Evolutionary conservation across 2,888 invertebrate species (phyloP).

Genomic region (Bruchidius siliquastri): DNA sequence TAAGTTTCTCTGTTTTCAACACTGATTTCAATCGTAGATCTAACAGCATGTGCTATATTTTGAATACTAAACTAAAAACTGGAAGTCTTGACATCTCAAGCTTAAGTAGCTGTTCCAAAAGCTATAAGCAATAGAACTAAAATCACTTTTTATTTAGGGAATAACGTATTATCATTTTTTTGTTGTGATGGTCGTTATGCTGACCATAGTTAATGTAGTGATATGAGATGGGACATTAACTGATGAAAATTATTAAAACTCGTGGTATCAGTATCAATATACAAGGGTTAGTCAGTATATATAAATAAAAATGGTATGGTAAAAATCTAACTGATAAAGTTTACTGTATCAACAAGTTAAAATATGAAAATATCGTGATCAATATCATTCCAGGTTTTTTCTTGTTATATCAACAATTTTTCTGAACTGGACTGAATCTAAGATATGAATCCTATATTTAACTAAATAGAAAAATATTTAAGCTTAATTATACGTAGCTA

Average conservation of each 20-base stretch:
- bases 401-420: too few species aligned
- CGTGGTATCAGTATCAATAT: too few species aligned
- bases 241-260: background rate
- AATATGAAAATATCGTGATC: too few species aligned
- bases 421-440: too few species aligned
- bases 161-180: background rate
- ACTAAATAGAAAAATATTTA: too few species aligned
- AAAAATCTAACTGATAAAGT: too few species aligned
- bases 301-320: background rate
- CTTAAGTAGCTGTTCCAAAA: background rate
- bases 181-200: background rate
- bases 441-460: too few species aligned
- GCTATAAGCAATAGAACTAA: background rate
- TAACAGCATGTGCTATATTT: background rate
- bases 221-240: background rate
- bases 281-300: background rate
- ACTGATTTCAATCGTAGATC: background rate
- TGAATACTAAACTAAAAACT: background rate
- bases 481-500: too few species aligned
- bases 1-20: background rate
- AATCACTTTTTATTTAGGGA: background rate
- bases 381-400: too few species aligned
- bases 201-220: background rate
- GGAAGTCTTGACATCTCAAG: background rate
- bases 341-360: too few species aligned